Percentiles rank a stretch among this genome's conserved stretches.
Conservation (phyloP, 2,888 invertebrate species). For the Linnaemya vulpina region DNA sequence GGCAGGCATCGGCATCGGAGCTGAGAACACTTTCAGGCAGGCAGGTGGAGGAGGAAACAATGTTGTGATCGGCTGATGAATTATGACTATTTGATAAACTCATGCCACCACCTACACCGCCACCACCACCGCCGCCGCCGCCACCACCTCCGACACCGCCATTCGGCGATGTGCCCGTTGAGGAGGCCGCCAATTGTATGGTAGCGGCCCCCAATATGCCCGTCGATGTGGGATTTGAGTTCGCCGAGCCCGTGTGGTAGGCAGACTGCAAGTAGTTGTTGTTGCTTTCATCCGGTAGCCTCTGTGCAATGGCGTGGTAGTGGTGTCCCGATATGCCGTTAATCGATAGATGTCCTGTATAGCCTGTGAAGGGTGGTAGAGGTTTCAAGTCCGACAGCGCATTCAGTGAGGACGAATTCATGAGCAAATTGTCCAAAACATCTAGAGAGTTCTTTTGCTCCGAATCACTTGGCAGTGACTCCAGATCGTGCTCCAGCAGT, state of each 20-base stretch:
- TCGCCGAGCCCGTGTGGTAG: slow-evolving; percentile 79
- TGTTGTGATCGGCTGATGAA: slow-evolving; percentile 86
- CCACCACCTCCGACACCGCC: slow-evolving; percentile 41
- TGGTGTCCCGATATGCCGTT: slow-evolving; percentile 95
- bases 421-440: slow-evolving; percentile 87
- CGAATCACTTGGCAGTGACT: slow-evolving; percentile 83
- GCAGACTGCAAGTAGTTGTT: slow-evolving; percentile 88
- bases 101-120: slow-evolving; percentile 28
- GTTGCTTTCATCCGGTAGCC: slow-evolving; percentile 89
- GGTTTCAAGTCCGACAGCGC: slow-evolving; percentile 92
- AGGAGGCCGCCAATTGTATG: slow-evolving; percentile 73
- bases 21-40: slow-evolving; percentile 86
- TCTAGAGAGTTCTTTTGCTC: slow-evolving; percentile 85
- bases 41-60: slow-evolving; percentile 89
- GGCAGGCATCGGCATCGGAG: slow-evolving; percentile 83
- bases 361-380: slow-evolving; percentile 93
- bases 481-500: slow-evolving; percentile 85
- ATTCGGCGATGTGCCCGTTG: slow-evolving; percentile 74
- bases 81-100: slow-evolving; percentile 74
- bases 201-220: slow-evolving; percentile 70
- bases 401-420: slow-evolving; percentile 84
- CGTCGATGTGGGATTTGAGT: slow-evolving; percentile 52
- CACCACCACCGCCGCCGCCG: slow-evolving; percentile 18
- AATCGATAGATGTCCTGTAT: slow-evolving; percentile 93
- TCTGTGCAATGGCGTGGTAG: slow-evolving; percentile 92